Evolutionary conservation across 2,113 vertebrate genomes (phyloP), one percentile per base, ranked within the genome.

Genomic region (Phylloscopus whistleri): DNA sequence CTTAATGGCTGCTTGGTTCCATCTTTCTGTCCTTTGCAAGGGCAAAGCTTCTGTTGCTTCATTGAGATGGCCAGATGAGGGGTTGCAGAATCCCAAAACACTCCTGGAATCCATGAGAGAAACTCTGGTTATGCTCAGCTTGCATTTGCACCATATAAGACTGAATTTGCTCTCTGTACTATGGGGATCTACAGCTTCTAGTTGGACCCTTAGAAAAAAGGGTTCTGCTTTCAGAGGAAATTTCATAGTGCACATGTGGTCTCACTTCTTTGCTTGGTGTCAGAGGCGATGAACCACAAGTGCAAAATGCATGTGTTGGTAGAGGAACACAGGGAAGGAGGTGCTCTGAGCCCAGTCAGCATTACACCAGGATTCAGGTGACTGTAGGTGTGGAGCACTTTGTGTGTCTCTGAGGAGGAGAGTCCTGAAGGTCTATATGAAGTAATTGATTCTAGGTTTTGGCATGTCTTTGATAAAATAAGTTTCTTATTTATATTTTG

Each of bases 281-380:
- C 8, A 64, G 70, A 70, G 11, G 21, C 33, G 33, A 27, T 52
- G 49, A 86, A 48, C 56, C 15, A 0, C 53, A 79, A 46, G 41
- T 35, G 21, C 5, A 1, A 53, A 49, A 66, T 31, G 82, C 28
- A 23, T 1, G 2, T 22, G 7, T 28, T 64, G 62, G 17, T 44
- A 33, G 55, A n/a, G 62, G n/a, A 79, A 41, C n/a, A 58, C 0
- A 2, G 35, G 31, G 41, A 27, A 0, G 0, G 62, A 74, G 60
- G 18, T 82, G 52, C 35, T 81, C 43, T 74, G 39, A 75, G 26
- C 18, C 7, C 39, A 16, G 24, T 33, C 35, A 84, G n/a, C 31
- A 2, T 16, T 51, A 41, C 8, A 4, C 12, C 56, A 46, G 52
- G 28, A 3, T 31, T 81, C 11, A 9, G 0, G 18, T 0, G 16